phyloP scores from a whole-genome alignment of 2,888 invertebrate species.

The Herminia tarsipennalis region DNA sequence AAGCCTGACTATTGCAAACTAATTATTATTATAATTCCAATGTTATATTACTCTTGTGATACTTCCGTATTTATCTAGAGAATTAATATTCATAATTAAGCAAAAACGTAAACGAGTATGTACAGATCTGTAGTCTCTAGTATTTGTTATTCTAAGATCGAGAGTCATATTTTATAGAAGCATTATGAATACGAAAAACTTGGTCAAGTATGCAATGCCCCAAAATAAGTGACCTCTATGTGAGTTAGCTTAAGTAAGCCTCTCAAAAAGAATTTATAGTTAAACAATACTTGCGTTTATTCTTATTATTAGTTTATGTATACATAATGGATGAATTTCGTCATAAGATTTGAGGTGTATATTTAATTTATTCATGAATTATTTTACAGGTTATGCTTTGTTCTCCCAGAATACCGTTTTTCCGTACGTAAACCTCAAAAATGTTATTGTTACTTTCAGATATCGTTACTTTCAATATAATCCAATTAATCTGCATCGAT shows the following conservation, averaged over 20 bases:
- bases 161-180: conserved; percentile 32
- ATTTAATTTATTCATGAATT: not conserved
- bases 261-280: conserved; percentile 38
- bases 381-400: not conserved
- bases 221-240: conserved; percentile 46
- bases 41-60: not conserved
- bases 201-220: conserved; percentile 51
- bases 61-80: no score
- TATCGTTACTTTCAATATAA: no score
- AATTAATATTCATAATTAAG: no score
- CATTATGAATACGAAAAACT: conserved; percentile 47
- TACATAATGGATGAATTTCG: conserved; percentile 1
- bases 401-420: not conserved
- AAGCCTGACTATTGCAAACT: conserved; percentile 23
- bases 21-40: conserved; percentile 10
- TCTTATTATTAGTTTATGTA: conserved; percentile 4
- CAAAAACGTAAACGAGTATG: not conserved
- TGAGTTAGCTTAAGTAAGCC: conserved; percentile 34
- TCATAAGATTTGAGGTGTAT: not conserved
- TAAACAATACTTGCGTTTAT: conserved; percentile 34
- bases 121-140: conserved; percentile 9
- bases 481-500: no score
- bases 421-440: not conserved
- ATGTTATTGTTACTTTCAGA: not conserved
- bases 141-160: conserved; percentile 24